These are phyloP conservation scores for Bambusicola thoracicus DNA, from an alignment of 2,113 vertebrate genomes.

Conservation along the genomic window DNA sequence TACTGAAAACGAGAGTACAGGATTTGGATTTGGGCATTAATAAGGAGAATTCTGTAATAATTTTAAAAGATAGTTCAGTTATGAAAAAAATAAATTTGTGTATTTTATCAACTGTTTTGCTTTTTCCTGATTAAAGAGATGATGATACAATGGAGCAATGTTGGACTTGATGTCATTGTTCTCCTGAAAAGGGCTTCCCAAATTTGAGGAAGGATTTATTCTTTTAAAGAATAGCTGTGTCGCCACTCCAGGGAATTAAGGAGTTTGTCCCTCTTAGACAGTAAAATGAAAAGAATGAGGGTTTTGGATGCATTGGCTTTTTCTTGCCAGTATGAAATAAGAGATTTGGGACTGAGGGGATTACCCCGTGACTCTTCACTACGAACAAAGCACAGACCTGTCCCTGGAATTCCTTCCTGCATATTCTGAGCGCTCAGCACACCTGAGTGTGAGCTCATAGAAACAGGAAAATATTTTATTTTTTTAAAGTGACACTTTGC, in stretches of 20 bases:
- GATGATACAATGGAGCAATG: neutral
- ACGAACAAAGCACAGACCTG: neutral
- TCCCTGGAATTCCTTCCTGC: neutral
- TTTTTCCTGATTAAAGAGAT: neutral
- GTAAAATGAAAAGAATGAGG: conserved; percentile 9
- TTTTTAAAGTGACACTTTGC: neutral
- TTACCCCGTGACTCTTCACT: neutral
- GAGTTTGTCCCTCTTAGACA: conserved; percentile 16
- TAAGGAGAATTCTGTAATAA: conserved; percentile 61
- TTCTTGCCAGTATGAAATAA: neutral
- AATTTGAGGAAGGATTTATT: neutral
- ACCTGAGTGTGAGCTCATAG: neutral
- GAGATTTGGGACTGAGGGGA: neutral
- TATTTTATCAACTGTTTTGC: neutral
- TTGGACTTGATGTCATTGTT: neutral
- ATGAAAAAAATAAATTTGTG: conserved; percentile 2
- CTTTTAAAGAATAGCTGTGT: neutral
- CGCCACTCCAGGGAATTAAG: neutral
- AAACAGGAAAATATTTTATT: neutral
- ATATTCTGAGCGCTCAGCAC: neutral
- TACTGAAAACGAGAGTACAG: conserved; percentile 77
- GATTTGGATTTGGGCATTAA: conserved; percentile 79
- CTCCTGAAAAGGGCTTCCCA: neutral
- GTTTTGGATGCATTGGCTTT: neutral
- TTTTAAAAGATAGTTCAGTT: conserved; percentile 36